These are phyloP conservation scores for Anser cygnoides DNA, from an alignment of 2,113 vertebrate species.

Conservation along the genomic window DNA sequence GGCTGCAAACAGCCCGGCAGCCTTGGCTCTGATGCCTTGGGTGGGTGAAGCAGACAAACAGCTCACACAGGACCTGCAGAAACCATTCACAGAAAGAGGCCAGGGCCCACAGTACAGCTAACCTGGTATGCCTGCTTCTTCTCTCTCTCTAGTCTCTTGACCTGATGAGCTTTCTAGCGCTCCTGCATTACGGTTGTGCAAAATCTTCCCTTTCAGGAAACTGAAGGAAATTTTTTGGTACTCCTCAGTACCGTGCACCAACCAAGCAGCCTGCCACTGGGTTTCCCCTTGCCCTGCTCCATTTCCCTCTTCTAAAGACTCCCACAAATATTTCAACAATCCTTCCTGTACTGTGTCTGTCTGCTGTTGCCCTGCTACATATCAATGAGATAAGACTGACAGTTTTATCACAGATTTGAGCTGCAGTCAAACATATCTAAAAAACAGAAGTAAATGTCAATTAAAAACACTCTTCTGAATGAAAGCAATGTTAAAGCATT, in stretches of 20 bases:
- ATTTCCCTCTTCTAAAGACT: neutral
- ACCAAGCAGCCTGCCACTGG: neutral
- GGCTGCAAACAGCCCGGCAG: neutral
- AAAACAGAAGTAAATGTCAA: neutral
- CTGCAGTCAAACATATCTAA: neutral
- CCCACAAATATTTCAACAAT: neutral
- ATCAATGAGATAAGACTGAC: neutral
- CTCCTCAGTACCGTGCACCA: neutral
- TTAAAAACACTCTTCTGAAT: neutral
- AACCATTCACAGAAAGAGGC: neutral
- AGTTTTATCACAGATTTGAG: neutral
- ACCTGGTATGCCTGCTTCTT: accelerated
- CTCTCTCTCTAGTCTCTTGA: neutral
- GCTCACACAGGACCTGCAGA: neutral
- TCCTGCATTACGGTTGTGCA: neutral
- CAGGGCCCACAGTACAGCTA: neutral
- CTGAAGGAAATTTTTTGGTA: neutral
- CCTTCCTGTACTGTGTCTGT: neutral
- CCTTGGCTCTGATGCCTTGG: neutral
- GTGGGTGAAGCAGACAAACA: accelerated
- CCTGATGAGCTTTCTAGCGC: neutral
- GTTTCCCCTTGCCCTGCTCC: neutral
- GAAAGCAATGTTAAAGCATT: neutral
- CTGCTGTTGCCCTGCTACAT: neutral
- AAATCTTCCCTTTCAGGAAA: neutral